phyloP scores from a whole-genome alignment of 2,113 vertebrate species.

The Sarotherodon lohbergeri region DNA sequence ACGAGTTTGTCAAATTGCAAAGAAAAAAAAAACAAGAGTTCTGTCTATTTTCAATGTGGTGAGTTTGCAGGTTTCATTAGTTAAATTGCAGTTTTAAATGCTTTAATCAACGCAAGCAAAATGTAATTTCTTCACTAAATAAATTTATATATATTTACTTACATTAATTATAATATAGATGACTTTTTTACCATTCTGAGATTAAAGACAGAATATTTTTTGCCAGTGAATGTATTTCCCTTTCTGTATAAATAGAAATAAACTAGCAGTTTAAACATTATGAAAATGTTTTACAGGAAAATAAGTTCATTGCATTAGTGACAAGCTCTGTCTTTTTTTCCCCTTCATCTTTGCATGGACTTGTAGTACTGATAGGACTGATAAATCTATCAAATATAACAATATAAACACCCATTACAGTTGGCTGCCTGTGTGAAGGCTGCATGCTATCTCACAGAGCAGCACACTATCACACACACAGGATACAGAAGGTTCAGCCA shows the following conservation, averaged over 20 bases:
- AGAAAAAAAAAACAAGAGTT: background rate
- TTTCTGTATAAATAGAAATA: background rate
- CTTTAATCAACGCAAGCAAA: background rate
- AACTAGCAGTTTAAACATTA: background rate
- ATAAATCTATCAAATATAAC: background rate
- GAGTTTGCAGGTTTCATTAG: background rate
- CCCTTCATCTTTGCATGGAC: background rate
- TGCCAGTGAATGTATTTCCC: accelerated
- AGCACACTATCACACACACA: background rate
- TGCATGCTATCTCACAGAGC: background rate
- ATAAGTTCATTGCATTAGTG: background rate
- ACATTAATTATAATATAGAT: background rate
- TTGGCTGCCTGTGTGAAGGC: background rate
- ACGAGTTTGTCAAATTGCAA: background rate
- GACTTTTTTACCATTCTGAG: background rate
- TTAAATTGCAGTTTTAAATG: background rate
- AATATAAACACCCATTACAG: background rate
- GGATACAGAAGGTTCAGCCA: slow-evolving; percentile 11
- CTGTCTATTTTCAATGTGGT: background rate
- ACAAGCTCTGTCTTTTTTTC: accelerated
- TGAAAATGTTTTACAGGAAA: background rate
- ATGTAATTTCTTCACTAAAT: background rate
- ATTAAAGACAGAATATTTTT: background rate
- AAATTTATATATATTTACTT: accelerated
- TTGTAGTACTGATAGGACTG: background rate